Base-by-base conservation (phyloP, 1,140 invertebrate species). In the Sipha flava region DNA sequence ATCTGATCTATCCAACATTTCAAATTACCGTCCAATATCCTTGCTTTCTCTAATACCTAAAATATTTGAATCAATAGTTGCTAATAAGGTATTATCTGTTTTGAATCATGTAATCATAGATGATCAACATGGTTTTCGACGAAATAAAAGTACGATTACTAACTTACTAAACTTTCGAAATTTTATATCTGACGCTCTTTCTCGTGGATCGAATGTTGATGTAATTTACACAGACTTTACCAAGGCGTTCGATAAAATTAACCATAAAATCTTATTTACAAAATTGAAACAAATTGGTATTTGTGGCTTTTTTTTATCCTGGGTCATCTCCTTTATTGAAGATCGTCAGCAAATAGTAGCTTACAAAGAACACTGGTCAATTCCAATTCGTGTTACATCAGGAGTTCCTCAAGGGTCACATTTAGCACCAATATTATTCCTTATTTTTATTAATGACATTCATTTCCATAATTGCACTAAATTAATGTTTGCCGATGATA, bases 361-460 rank as follows among this genome's bases (percentile, higher is more conserved):
- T n/a, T n/a, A n/a, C n/a, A n/a, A n/a, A n/a, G n/a, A n/a, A n/a
- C n/a, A n/a, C n/a, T 40, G 18, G 31, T 31, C 66, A 83, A 2
- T 80, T 81, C 0, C 62, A 37, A 66, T 43, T 21, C n/a, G 7
- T 43, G 37, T 40, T 43, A 66, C 62, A 21, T 83, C 82, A 4
- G 82, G 83, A 0, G 83, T 84, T n/a, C 82, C 83, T 2, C 83
- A 84, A 70, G 84, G 83, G 0, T 84, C 83, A 12, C 81, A 83
- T 31, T 37, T 84, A 3, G 83, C 81, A 21, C 83, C 84, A 29
- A 47, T 84, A 4, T 43, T 85, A 21, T 84, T 84, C 81, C 62
- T 81, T 12, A 21, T 85, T 21, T 84, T 83, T 62, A 82, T 85
- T 21, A 84, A 84, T 82, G 83, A 85, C 79, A 82, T 84, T 23